These are phyloP conservation scores for Drosophila dives DNA, from an alignment of 2,888 invertebrate species.

Conservation along the genomic window DNA sequence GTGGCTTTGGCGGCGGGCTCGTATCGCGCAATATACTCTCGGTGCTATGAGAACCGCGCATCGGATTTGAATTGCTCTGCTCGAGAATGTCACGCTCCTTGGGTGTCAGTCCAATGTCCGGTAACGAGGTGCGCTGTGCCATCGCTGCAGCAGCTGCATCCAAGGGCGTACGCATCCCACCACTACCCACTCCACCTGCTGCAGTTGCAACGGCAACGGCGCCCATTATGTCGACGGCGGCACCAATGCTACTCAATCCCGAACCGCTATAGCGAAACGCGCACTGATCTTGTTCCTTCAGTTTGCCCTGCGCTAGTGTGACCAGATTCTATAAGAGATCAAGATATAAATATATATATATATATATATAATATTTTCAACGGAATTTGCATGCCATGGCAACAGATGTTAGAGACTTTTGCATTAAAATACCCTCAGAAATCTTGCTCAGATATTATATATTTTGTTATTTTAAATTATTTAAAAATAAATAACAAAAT, in stretches of 20 bases:
- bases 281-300: conserved; percentile 87
- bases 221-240: conserved; percentile 71
- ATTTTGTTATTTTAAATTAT: background rate
- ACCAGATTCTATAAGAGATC: conserved; percentile 88
- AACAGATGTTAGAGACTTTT: background rate
- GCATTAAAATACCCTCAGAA: background rate
- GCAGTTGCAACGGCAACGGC: conserved; percentile 57
- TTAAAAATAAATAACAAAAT: background rate
- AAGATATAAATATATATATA: conserved; percentile 13
- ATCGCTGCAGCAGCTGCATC: conserved; percentile 73
- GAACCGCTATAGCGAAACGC: conserved; percentile 75
- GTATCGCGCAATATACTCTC: conserved; percentile 91
- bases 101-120: conserved; percentile 93
- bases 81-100: conserved; percentile 86
- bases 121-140: conserved; percentile 88
- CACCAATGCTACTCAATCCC: conserved; percentile 67
- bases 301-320: conserved; percentile 92
- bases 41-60: conserved; percentile 92
- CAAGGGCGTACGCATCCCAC: conserved; percentile 21
- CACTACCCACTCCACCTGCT: conserved; percentile 26
- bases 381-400: background rate
- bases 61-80: conserved; percentile 86
- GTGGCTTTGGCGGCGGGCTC: conserved; percentile 94
- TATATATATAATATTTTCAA: background rate
- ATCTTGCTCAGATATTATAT: background rate